Percentiles rank a stretch among this genome's conserved stretches.
These are phyloP conservation scores for Cataglyphis albicans DNA, from an alignment of 2,888 invertebrate genomes.

Conservation along the genomic window DNA sequence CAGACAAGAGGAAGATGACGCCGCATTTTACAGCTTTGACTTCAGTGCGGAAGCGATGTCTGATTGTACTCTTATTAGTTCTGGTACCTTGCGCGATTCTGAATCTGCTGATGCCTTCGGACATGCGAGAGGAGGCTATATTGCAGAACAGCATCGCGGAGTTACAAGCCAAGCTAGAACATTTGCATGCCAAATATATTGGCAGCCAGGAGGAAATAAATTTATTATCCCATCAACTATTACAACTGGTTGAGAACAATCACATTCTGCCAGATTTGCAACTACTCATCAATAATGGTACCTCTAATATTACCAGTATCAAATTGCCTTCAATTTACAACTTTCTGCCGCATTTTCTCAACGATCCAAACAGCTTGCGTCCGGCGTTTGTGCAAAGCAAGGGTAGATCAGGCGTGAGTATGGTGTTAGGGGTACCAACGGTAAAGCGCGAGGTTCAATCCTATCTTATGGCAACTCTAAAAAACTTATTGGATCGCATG, in stretches of 20 bases:
- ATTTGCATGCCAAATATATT: slow-evolving; percentile 92
- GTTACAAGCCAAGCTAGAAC: slow-evolving; percentile 92
- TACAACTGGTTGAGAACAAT: slow-evolving; percentile 82
- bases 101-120: slow-evolving; percentile 80
- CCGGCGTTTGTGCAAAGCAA: slow-evolving; percentile 93
- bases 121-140: slow-evolving; percentile 80
- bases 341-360: slow-evolving; percentile 94
- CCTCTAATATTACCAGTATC: slow-evolving; percentile 86
- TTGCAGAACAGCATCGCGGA: slow-evolving; percentile 89
- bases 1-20: slow-evolving; percentile 74
- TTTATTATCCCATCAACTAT: slow-evolving; percentile 89
- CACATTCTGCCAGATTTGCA: slow-evolving; percentile 83
- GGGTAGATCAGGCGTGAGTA: slow-evolving; percentile 91
- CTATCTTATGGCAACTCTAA: slow-evolving; percentile 94
- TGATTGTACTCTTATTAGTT: slow-evolving; percentile 79
- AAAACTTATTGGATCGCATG: slow-evolving; percentile 94
- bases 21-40: slow-evolving; percentile 80
- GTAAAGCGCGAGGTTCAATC: slow-evolving; percentile 95
- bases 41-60: slow-evolving; percentile 80
- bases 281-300: slow-evolving; percentile 84
- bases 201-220: slow-evolving; percentile 92
- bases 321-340: slow-evolving; percentile 93
- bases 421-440: slow-evolving; percentile 96
- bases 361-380: slow-evolving; percentile 91
- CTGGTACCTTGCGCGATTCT: slow-evolving; percentile 82